Conservation (phyloP, 1,140 invertebrate species). For the Carposina sasakii region DNA sequence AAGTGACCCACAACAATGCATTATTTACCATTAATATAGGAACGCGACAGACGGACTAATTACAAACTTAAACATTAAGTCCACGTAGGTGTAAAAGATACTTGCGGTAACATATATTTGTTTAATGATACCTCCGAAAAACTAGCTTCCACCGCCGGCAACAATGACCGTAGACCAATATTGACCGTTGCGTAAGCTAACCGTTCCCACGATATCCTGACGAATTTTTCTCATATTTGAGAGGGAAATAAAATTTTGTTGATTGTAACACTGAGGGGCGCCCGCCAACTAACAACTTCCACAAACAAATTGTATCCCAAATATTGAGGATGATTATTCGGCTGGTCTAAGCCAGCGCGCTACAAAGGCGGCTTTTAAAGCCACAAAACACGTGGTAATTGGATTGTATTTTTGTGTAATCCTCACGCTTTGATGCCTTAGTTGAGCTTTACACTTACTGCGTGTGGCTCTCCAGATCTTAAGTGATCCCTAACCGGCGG, state of each 20-base stretch:
- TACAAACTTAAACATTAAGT: slow-evolving; percentile 54
- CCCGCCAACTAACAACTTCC: slow-evolving; percentile 41
- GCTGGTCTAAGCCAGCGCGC: slow-evolving; percentile 24
- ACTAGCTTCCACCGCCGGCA: slow-evolving; percentile 38
- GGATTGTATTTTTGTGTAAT: slow-evolving; percentile 50
- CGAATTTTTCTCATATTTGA: slow-evolving; percentile 48
- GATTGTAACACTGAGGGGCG: slow-evolving; percentile 45
- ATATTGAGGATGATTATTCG: slow-evolving; percentile 59
- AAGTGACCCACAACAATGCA: slow-evolving; percentile 67
- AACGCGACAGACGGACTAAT: slow-evolving; percentile 62
- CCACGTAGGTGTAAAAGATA: slow-evolving; percentile 61
- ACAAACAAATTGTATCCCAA: slow-evolving; percentile 58
- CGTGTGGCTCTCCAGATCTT: too few species aligned
- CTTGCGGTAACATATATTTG: slow-evolving; percentile 36
- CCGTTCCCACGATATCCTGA: slow-evolving; percentile 60
- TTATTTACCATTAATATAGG: slow-evolving; percentile 70
- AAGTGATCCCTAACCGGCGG: too few species aligned
- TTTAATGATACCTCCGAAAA: slow-evolving; percentile 48
- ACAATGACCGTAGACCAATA: slow-evolving; percentile 57
- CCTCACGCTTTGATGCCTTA: neutral
- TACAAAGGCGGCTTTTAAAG: slow-evolving; percentile 61
- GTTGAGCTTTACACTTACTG: too few species aligned
- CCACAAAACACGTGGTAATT: slow-evolving; percentile 61
- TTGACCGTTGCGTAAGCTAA: slow-evolving; percentile 50
- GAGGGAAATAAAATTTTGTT: slow-evolving; percentile 31